A percentile compares a stretch with the other conserved stretches of the same genome.
Conservation (phyloP, 64 coral and sea anemone species). For the Montipora cactus region DNA sequence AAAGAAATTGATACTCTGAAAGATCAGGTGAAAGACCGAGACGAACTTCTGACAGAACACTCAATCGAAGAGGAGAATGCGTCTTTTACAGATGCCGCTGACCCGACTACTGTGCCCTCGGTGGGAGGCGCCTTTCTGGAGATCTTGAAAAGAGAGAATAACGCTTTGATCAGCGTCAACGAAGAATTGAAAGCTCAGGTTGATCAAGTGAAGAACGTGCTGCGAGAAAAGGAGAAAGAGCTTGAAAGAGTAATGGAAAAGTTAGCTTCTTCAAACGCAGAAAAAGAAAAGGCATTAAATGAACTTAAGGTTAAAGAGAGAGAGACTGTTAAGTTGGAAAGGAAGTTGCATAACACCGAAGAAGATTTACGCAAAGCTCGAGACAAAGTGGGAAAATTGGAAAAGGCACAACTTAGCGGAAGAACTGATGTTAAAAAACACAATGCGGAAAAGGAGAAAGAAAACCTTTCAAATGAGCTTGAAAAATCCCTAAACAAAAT, state of each 20-base stretch:
- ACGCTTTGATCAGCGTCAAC: conserved; percentile 44
- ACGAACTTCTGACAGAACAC: conserved; percentile 1
- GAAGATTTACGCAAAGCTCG: conserved; percentile 1
- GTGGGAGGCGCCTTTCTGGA: conserved; percentile 43
- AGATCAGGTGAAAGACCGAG: conserved; percentile 29
- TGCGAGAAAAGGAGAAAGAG: conserved; percentile 77
- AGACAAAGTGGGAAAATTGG: conserved; percentile 7
- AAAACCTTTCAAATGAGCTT: neutral
- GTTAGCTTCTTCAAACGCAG: neutral
- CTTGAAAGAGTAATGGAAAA: conserved; percentile 40
- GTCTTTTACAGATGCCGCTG: neutral
- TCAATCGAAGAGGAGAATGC: conserved; percentile 24
- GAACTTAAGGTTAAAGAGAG: conserved; percentile 31
- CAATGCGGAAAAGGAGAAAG: neutral
- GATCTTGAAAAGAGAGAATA: conserved; percentile 76
- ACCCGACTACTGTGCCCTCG: neutral
- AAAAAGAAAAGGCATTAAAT: neutral
- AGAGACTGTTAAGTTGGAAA: conserved; percentile 13
- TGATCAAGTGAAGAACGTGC: conserved; percentile 39
- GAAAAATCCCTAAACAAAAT: neutral
- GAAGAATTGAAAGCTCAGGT: conserved; percentile 56
- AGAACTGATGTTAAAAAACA: neutral
- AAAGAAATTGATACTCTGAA: conserved; percentile 46
- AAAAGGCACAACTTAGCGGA: neutral
- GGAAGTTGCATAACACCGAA: conserved; percentile 22